Evolutionary conservation across 35 echinoderm and acorn worm genomes (phyloP).

Genomic region (Stichopus chloronotus): DNA sequence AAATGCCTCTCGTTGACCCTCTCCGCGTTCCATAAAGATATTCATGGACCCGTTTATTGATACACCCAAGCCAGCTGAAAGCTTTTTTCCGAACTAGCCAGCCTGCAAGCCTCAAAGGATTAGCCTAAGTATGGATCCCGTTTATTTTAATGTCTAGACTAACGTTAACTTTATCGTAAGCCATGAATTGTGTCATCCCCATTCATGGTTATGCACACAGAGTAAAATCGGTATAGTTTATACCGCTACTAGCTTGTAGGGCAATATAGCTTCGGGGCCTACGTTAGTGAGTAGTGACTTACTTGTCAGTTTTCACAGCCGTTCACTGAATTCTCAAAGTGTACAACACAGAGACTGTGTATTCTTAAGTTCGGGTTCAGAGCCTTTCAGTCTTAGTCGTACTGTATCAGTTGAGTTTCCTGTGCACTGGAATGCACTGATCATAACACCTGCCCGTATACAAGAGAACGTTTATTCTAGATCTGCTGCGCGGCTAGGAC

Average conservation of each 20-base stretch:
- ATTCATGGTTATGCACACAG: constrained; percentile 28
- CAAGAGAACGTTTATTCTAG: not conserved
- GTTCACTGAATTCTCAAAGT: too few relatives aligned
- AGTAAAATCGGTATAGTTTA: constrained; percentile 33
- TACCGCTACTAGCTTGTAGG: constrained; percentile 25
- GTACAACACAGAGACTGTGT: too few relatives aligned
- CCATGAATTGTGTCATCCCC: constrained; percentile 1
- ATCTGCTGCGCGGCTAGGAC: not conserved
- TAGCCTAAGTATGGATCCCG: constrained; percentile 16
- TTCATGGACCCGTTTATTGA: constrained; percentile 19
- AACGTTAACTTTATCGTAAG: constrained; percentile 34
- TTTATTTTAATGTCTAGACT: constrained; percentile 29
- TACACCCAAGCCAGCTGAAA: not conserved
- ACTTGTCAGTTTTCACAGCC: not conserved
- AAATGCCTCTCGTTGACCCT: too few relatives aligned
- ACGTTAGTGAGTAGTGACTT: constrained; percentile 24
- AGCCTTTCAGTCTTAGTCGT: not conserved
- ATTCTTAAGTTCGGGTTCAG: not conserved
- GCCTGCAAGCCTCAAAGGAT: too few relatives aligned
- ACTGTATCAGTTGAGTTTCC: not conserved
- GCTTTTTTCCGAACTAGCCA: not conserved
- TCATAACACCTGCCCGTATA: not conserved
- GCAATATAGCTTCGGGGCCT: not conserved
- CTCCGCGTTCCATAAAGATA: too few relatives aligned
- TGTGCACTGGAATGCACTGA: not conserved